These are phyloP conservation scores for Alfaro cultratus DNA, from an alignment of 2,797 vertebrate species.

Conservation along the genomic window DNA sequence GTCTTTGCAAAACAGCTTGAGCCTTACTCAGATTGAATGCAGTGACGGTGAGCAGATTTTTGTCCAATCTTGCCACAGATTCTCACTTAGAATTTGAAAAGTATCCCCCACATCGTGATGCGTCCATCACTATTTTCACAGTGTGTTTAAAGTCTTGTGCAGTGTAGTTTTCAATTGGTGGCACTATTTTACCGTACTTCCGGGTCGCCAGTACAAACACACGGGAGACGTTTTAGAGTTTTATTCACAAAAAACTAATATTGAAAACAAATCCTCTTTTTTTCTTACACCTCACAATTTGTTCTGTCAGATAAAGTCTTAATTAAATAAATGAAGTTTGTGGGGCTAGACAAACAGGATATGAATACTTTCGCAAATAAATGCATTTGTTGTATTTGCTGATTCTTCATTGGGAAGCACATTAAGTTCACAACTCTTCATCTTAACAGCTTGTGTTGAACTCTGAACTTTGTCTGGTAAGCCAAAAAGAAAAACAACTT, in stretches of 20 bases:
- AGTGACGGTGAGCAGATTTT: background rate
- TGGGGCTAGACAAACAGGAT: too few species aligned
- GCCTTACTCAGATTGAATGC: background rate
- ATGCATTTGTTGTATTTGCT: conserved; percentile 1
- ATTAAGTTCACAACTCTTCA: background rate
- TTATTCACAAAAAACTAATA: background rate
- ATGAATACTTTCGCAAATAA: background rate
- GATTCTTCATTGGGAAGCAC: conserved; percentile 8
- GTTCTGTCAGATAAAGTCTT: background rate
- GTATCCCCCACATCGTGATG: background rate
- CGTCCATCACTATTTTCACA: background rate
- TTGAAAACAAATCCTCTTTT: background rate
- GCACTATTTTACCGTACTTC: background rate
- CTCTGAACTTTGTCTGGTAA: conserved; percentile 28
- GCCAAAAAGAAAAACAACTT: conserved; percentile 31
- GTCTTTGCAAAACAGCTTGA: background rate
- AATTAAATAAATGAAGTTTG: background rate
- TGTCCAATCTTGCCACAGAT: background rate
- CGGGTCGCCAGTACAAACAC: background rate
- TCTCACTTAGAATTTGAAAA: background rate
- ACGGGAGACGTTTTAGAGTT: background rate
- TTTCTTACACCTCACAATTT: background rate
- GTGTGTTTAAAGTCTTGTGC: background rate
- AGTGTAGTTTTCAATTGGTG: background rate
- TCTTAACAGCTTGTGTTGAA: conserved; percentile 22